phyloP scores from a whole-genome alignment of 1,140 invertebrate species.

The Physella acuta region DNA sequence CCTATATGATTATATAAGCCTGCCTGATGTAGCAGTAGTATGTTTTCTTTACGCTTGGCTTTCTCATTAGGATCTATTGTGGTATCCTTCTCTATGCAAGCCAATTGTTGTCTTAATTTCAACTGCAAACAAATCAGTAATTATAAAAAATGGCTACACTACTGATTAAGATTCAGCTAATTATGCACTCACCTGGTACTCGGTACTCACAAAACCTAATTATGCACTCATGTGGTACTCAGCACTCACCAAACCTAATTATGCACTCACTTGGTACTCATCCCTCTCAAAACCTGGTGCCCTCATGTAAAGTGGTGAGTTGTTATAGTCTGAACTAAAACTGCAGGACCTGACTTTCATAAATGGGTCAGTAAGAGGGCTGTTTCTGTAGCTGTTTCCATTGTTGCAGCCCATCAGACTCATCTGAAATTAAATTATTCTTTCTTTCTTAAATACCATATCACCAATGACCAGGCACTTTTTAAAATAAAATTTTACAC shows the following conservation, averaged over 20 bases:
- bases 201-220: slow-evolving; percentile 62
- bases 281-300: slow-evolving; percentile 62
- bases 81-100: slow-evolving; percentile 72
- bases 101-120: slow-evolving; percentile 69
- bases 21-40: slow-evolving; percentile 66
- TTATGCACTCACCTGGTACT: slow-evolving; percentile 66
- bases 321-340: slow-evolving; percentile 45
- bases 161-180: too few relatives aligned
- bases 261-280: slow-evolving; percentile 65
- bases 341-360: slow-evolving; percentile 60
- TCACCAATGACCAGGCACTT: too few relatives aligned
- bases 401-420: slow-evolving; percentile 15
- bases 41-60: slow-evolving; percentile 71
- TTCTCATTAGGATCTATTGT: slow-evolving; percentile 70
- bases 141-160: slow-evolving; percentile 4
- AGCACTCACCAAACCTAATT: slow-evolving; percentile 61
- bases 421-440: slow-evolving; percentile 11
- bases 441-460: too few relatives aligned
- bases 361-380: slow-evolving; percentile 57
- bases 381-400: slow-evolving; percentile 32
- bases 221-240: slow-evolving; percentile 63
- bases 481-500: too few relatives aligned
- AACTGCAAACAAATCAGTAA: background rate
- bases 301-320: slow-evolving; percentile 54
- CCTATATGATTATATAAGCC: slow-evolving; percentile 11